phyloP scores from a whole-genome alignment of 2,113 vertebrate species.

The Onychorhynchus coronatus region DNA sequence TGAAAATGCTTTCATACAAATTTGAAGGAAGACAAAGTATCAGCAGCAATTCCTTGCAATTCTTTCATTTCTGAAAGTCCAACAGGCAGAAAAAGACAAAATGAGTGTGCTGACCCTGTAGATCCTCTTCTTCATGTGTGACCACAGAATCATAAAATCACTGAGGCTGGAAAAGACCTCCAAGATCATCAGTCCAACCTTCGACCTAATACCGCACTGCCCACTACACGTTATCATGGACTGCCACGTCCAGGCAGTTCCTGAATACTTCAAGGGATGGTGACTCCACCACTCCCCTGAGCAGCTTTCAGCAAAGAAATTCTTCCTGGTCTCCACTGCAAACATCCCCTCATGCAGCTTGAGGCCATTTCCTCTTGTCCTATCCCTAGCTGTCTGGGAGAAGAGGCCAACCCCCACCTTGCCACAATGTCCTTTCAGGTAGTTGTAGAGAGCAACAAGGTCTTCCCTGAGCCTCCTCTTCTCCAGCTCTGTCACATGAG shows the following conservation, averaged over 20 bases:
- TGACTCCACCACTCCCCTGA: background rate
- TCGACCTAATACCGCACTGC: background rate
- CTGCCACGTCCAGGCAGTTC: background rate
- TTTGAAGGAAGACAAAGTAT: background rate
- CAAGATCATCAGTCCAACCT: background rate
- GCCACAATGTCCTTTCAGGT: background rate
- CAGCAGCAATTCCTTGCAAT: background rate
- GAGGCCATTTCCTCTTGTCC: background rate
- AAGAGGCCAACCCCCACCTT: background rate
- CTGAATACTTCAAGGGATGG: background rate
- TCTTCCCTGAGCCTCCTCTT: background rate
- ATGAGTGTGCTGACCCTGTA: background rate
- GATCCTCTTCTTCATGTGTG: background rate
- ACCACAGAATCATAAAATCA: background rate
- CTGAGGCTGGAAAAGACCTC: background rate
- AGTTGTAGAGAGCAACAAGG: background rate
- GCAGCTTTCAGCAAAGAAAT: background rate
- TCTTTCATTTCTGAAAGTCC: background rate
- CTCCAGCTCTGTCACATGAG: background rate
- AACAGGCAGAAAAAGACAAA: background rate
- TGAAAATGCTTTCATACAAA: background rate
- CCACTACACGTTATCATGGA: background rate
- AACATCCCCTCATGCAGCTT: background rate
- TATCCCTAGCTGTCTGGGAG: background rate
- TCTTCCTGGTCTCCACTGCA: background rate